Conservation (phyloP, 2,888 invertebrate genomes). For the Muschampia staudingeri region DNA sequence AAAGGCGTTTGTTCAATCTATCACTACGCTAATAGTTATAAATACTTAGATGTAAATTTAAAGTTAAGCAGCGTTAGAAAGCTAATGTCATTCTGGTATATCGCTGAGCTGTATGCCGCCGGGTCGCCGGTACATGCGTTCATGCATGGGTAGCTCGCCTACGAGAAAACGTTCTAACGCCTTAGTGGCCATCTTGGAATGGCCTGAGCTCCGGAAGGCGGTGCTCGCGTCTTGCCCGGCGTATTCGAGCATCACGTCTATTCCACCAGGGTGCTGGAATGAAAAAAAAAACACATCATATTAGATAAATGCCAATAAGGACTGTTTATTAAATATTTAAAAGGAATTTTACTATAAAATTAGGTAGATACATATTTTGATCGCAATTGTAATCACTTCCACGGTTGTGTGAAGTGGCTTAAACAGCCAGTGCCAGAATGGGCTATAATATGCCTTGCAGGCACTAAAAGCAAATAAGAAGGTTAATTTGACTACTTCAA, state of each 20-base stretch:
- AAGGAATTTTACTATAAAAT: too few relatives aligned
- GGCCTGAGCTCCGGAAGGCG: slow-evolving; percentile 96
- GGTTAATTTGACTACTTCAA: too few relatives aligned
- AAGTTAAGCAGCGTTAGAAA: neutral
- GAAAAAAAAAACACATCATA: slow-evolving; percentile 57
- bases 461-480: too few relatives aligned
- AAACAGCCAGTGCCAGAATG: too few relatives aligned
- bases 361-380: too few relatives aligned
- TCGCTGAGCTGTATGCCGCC: slow-evolving; percentile 92
- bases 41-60: slow-evolving; percentile 14
- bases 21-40: slow-evolving; percentile 15
- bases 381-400: too few relatives aligned
- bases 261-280: slow-evolving; percentile 96
- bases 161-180: slow-evolving; percentile 94
- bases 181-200: slow-evolving; percentile 92
- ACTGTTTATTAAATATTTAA: neutral
- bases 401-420: too few relatives aligned
- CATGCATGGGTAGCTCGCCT: slow-evolving; percentile 94
- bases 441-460: too few relatives aligned
- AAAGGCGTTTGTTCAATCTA: neutral
- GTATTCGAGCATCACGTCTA: slow-evolving; percentile 95
- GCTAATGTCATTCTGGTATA: slow-evolving; percentile 87
- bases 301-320: neutral
- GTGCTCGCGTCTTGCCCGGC: slow-evolving; percentile 97
- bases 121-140: slow-evolving; percentile 93